Evolutionary conservation across 2,797 vertebrate genomes (phyloP), one percentile per base, ranked within the genome.

Genomic region (Muscicapa comitata): DNA sequence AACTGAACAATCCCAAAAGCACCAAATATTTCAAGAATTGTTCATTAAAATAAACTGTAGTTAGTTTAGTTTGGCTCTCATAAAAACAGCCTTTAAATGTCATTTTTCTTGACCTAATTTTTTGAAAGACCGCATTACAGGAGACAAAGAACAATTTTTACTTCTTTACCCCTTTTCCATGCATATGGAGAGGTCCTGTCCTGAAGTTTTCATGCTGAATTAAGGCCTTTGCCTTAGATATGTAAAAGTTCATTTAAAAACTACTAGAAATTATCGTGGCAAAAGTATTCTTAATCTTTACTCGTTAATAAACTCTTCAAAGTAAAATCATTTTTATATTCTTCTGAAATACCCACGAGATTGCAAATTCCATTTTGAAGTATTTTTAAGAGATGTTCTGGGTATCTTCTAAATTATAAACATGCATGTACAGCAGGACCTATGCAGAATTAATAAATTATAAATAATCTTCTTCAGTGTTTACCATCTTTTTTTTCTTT

Each of bases 381-480:
- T 70, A 82, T 70, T 76, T 85, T 93, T 63, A 88, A 81, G 43
- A 87, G 75, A 95, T 58, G 42, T 93, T 53, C 88, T 78, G 21
- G 71, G n/a, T 28, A 85, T 78, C 82, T 96, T 95, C 73, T 90
- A 83, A 61, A 57, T 25, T 66, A 63, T 29, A 75, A 62, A 62
- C 37, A 63, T 2, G 0, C 14, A 91, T 13, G 35, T 55, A 83
- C 6, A 75, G 29, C 15, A 50, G 12, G 12, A 88, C 25, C 59
- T 66, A 78, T 9, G 5, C 24, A 74, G 62, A 89, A 78, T 29
- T 68, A 80, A 63, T 24, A 51, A 79, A 73, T 42, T 17, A 67
- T 15, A 89, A 82, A 47, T 40, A 37, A 42, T 25, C 29, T 55
- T 57, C 26, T 57, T 13, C 13, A 38, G 9, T 31, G 18, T 53